phyloP scores from a whole-genome alignment of 2,113 vertebrate species.

The Peromyscus polionotus region DNA sequence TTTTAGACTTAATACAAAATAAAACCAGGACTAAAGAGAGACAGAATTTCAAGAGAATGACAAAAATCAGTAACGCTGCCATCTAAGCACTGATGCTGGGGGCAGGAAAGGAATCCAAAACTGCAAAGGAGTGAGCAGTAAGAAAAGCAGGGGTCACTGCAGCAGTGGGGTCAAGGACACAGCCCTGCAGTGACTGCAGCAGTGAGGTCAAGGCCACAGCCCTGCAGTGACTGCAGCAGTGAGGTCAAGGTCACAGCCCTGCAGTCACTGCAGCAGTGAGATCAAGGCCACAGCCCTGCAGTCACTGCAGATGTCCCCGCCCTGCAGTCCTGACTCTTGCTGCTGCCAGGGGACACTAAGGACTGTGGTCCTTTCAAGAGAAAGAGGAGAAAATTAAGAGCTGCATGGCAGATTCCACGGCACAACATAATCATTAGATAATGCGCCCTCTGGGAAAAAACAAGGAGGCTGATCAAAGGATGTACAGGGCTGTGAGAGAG shows the following conservation, averaged over 20 bases:
- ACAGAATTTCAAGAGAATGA: background rate
- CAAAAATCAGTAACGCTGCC: conserved; percentile 11
- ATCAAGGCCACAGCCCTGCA: conserved; percentile 31
- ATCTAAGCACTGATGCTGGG: background rate
- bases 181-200: conserved; percentile 8
- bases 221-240: too few relatives aligned
- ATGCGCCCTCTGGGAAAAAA: background rate
- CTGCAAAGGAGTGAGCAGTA: conserved; percentile 29
- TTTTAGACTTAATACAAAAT: background rate
- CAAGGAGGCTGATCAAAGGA: conserved; percentile 36
- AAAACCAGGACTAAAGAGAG: conserved; percentile 1
- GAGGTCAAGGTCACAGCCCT: conserved; percentile 20
- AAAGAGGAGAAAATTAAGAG: conserved; percentile 56
- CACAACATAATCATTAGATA: conserved; percentile 47
- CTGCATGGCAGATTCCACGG: background rate
- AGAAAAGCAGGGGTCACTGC: conserved; percentile 37
- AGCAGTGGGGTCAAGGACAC: background rate
- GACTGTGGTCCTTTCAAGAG: conserved; percentile 43
- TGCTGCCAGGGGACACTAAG: conserved; percentile 68
- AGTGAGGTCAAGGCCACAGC: too few relatives aligned
- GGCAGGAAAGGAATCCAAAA: conserved; percentile 23
- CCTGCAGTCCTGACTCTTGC: conserved; percentile 38
- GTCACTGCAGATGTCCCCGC: background rate
- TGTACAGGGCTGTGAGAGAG: background rate
- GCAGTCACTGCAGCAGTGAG: background rate